Evolutionary conservation across 2,797 vertebrate species (phyloP).

Genomic region (Hyperoplus lanceolatus): DNA sequence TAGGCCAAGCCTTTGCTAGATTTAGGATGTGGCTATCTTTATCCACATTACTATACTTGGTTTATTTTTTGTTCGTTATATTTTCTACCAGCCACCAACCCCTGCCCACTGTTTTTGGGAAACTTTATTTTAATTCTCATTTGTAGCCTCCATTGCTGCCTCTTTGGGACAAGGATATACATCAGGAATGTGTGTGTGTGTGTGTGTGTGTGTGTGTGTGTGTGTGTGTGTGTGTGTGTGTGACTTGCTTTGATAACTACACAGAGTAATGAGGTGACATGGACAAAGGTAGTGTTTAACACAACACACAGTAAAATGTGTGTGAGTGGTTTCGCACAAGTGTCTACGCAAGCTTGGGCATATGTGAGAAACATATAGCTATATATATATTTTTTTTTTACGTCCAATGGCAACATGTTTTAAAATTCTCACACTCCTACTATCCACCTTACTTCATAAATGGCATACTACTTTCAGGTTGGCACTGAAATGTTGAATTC

Average conservation of each 20-base stretch:
- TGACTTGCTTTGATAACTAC: background rate
- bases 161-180: conserved; percentile 4
- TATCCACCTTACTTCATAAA: background rate
- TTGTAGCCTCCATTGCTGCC: background rate
- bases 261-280: conserved; percentile 18
- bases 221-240: background rate
- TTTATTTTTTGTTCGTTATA: background rate
- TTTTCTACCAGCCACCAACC: background rate
- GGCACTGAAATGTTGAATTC: background rate
- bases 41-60: conserved; percentile 21
- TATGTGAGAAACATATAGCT: too few species aligned
- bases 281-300: background rate
- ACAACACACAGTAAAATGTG: background rate
- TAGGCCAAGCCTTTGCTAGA: conserved; percentile 49
- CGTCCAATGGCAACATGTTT: background rate
- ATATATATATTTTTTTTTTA: background rate
- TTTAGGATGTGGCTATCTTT: conserved; percentile 41
- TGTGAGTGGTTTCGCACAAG: background rate
- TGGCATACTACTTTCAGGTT: background rate
- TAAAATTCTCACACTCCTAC: background rate
- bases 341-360: background rate
- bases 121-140: conserved; percentile 1
- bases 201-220: background rate
- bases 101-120: background rate
- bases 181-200: background rate